Percentiles rank a stretch among this genome's conserved stretches.
phyloP scores from a whole-genome alignment of 2,888 invertebrate species.

The Dasysyrphus albostriatus region DNA sequence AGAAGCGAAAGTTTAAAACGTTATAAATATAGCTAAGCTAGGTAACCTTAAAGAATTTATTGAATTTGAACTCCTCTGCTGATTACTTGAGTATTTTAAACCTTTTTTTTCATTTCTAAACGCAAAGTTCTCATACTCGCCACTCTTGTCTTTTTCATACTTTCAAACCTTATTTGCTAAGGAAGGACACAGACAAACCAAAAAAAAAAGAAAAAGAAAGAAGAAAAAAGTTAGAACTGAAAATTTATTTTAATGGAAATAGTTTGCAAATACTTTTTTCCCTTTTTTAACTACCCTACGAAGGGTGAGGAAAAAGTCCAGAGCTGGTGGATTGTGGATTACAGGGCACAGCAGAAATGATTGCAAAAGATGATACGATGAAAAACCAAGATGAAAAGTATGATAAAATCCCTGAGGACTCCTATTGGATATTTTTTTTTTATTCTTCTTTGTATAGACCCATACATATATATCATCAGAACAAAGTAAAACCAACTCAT shows the following conservation, averaged over 20 bases:
- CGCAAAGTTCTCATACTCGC: background rate
- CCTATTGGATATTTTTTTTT: constrained; percentile 7
- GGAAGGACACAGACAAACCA: constrained; percentile 13
- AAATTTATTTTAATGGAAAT: constrained; percentile 73
- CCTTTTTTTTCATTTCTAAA: background rate
- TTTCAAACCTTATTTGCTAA: constrained; percentile 15
- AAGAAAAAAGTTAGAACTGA: constrained; percentile 53
- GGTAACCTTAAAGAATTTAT: constrained; percentile 5
- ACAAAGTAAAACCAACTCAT: constrained; percentile 20
- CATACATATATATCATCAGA: background rate
- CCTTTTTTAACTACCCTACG: constrained; percentile 2
- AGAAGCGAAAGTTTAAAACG: background rate
- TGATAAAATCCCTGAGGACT: constrained; percentile 25
- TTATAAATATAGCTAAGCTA: background rate
- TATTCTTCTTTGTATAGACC: background rate
- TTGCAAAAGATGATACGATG: constrained; percentile 21
- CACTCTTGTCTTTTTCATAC: background rate
- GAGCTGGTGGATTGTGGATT: constrained; percentile 1
- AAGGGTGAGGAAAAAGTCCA: background rate
- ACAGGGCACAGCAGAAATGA: constrained; percentile 17
- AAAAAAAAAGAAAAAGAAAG: background rate
- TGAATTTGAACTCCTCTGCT: constrained; percentile 18
- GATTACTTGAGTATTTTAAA: constrained; percentile 19
- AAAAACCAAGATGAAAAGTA: constrained; percentile 24
- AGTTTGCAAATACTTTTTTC: constrained; percentile 59